These are phyloP conservation scores for Meles meles DNA, from an alignment of 2,113 vertebrate species.

Conservation along the genomic window DNA sequence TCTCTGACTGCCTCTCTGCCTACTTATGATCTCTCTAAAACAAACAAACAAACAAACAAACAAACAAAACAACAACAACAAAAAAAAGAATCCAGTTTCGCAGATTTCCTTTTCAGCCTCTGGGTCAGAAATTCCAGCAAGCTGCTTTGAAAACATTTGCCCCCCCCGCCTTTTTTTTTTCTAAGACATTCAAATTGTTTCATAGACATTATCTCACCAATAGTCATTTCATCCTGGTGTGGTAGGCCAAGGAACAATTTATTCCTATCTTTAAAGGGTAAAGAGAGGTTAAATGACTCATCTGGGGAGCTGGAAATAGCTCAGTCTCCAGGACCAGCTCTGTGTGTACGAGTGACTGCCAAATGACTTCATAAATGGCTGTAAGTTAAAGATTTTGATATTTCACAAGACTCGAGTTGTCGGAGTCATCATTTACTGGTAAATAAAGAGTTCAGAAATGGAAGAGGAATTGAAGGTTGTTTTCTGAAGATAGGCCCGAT, in stretches of 20 bases:
- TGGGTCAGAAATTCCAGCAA: background rate
- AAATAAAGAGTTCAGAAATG: conserved; percentile 11
- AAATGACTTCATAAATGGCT: background rate
- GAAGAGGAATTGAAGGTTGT: background rate
- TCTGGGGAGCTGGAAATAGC: background rate
- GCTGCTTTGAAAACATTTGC: background rate
- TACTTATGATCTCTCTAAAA: no score
- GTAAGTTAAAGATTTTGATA: background rate
- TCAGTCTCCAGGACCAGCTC: background rate
- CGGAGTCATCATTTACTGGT: background rate
- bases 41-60: no score
- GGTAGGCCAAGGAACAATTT: conserved; percentile 22
- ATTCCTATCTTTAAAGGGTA: conserved; percentile 41
- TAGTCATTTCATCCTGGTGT: background rate
- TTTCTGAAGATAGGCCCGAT: background rate
- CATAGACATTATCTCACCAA: conserved; percentile 64
- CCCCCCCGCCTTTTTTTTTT: no score
- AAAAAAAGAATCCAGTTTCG: background rate
- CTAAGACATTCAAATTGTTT: conserved; percentile 21
- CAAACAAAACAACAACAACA: no score
- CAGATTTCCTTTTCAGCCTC: background rate
- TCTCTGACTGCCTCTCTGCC: no score
- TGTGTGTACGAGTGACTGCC: background rate
- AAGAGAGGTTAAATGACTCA: conserved; percentile 65
- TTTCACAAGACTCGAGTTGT: background rate